These are phyloP conservation scores for Wiebesia pumilae DNA, from an alignment of 1,140 invertebrate genomes.

Conservation along the genomic window DNA sequence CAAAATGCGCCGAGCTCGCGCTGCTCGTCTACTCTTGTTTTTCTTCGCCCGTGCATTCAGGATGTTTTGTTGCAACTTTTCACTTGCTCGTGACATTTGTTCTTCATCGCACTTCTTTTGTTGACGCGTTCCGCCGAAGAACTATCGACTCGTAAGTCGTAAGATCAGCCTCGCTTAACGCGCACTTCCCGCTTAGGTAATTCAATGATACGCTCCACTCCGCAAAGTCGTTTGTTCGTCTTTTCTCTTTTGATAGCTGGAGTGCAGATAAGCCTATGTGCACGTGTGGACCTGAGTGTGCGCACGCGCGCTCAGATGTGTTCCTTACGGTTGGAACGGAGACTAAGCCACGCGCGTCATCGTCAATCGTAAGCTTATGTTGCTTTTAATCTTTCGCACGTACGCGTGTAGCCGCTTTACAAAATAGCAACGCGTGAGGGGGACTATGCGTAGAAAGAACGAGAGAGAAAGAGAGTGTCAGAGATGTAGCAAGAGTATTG, in stretches of 20 bases:
- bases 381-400: conserved; percentile 1
- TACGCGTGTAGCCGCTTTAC: neutral
- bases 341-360: neutral
- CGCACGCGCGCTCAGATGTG: neutral
- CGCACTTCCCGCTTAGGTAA: neutral
- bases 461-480: conserved; percentile 16
- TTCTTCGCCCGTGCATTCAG: neutral
- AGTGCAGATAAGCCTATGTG: neutral
- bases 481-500: neutral
- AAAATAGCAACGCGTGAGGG: neutral
- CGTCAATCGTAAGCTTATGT: neutral
- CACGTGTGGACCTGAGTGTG: neutral
- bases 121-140: neutral
- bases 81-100: neutral
- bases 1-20: neutral
- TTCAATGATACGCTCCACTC: neutral
- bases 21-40: neutral
- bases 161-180: neutral
- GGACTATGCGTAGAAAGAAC: neutral
- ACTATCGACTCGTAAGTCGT: neutral
- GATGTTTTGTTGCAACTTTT: neutral
- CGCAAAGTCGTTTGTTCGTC: neutral
- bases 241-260: neutral
- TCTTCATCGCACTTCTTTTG: neutral
- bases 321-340: neutral